These are phyloP conservation scores for Polymixis flavicincta DNA, from an alignment of 2,888 invertebrate genomes.

Conservation along the genomic window DNA sequence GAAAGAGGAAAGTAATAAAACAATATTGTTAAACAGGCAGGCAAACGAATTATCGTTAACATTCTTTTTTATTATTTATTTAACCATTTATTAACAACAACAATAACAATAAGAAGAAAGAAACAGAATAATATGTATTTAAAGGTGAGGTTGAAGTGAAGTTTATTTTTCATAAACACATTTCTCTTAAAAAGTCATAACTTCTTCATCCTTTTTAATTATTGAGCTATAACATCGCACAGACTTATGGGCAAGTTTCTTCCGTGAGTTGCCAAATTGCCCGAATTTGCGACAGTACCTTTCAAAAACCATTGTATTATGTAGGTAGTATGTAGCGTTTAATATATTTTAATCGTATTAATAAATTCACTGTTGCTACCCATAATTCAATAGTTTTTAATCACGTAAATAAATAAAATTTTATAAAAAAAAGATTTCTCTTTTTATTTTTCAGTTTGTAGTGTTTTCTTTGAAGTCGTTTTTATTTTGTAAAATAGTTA, in stretches of 20 bases:
- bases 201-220: not conserved
- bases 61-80: not conserved
- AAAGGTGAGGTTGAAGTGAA: too few species aligned
- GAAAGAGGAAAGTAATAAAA: not conserved
- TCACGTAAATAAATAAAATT: not conserved
- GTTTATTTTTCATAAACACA: not conserved
- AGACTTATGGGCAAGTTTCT: not conserved
- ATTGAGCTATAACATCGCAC: not conserved
- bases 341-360: not conserved
- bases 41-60: not conserved
- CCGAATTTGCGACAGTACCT: not conserved
- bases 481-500: too few species aligned
- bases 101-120: too few species aligned
- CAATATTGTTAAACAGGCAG: not conserved
- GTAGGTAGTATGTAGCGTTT: not conserved
- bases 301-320: not conserved
- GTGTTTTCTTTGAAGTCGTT: too few species aligned
- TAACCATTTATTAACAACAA: too few species aligned
- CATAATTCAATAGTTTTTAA: not conserved
- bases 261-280: not conserved
- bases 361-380: not conserved
- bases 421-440: too few species aligned
- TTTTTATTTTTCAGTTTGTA: too few species aligned
- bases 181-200: not conserved
- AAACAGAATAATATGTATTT: too few species aligned